Percentiles rank a stretch among this genome's conserved stretches.
phyloP scores from a whole-genome alignment of 2,113 vertebrate species.

The Athene noctua region DNA sequence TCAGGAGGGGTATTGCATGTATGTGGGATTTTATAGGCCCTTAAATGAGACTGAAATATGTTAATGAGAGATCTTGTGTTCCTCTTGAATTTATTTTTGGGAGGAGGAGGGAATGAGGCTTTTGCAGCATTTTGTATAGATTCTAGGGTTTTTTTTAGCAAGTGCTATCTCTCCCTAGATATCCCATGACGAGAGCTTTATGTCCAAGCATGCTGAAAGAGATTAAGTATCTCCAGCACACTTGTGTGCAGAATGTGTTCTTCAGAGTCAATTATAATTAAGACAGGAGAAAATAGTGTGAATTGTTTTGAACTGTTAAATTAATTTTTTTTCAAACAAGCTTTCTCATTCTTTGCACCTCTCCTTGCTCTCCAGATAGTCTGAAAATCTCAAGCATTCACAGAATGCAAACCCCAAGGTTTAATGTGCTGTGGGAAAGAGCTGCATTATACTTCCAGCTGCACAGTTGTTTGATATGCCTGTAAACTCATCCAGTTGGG shows the following conservation, averaged over 20 bases:
- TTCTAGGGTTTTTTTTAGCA: background rate
- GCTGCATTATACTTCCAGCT: background rate
- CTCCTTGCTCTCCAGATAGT: background rate
- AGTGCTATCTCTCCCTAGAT: background rate
- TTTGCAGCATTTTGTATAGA: background rate
- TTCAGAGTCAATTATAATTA: background rate
- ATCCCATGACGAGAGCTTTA: background rate
- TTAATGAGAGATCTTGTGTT: background rate
- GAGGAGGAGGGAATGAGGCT: background rate
- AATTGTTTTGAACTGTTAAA: constrained; percentile 1
- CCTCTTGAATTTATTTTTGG: background rate
- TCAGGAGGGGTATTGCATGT: background rate
- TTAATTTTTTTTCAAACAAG: background rate
- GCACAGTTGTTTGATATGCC: background rate
- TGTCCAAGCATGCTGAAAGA: background rate
- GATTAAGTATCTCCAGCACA: background rate
- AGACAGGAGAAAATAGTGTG: background rate
- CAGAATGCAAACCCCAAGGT: background rate
- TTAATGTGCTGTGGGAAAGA: background rate
- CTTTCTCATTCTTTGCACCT: background rate
- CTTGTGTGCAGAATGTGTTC: background rate
- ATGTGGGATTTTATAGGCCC: background rate
- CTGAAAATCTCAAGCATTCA: background rate
- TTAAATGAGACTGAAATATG: background rate
- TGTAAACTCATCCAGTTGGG: background rate